Evolutionary conservation across 1,140 invertebrate genomes (phyloP).

Genomic region (Drosophila auraria): DNA sequence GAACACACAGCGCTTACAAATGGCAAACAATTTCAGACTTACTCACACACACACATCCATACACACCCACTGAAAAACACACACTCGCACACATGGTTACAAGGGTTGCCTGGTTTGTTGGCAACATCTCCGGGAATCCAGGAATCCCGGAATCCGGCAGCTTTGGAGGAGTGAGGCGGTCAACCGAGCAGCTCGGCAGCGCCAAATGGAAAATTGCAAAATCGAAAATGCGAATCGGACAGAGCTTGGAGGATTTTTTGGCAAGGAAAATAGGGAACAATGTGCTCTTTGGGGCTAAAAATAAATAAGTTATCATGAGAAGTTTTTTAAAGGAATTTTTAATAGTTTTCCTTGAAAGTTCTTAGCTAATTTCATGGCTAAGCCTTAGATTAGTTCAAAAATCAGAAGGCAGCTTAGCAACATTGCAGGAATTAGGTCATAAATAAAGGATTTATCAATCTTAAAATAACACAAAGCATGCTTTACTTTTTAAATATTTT

Average conservation of each 20-base stretch:
- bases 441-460: too few relatives aligned
- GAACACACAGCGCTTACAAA: slow-evolving; percentile 80
- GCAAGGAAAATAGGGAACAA: not conserved
- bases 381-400: not conserved
- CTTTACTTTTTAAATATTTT: too few relatives aligned
- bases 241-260: not conserved
- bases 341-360: not conserved
- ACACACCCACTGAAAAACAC: not conserved
- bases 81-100: slow-evolving; percentile 30
- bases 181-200: slow-evolving; percentile 40
- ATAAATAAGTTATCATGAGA: not conserved
- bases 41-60: slow-evolving; percentile 4
- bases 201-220: slow-evolving; percentile 18
- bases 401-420: too few relatives aligned
- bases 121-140: slow-evolving; percentile 37
- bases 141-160: slow-evolving; percentile 5
- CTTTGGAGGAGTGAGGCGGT: slow-evolving; percentile 40
- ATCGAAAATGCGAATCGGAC: slow-evolving; percentile 7
- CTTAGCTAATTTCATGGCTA: not conserved
- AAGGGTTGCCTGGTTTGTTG: slow-evolving; percentile 69
- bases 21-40: slow-evolving; percentile 77
- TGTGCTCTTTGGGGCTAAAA: not conserved
- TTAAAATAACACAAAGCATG: too few relatives aligned
- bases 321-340: not conserved
- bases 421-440: too few relatives aligned